Evolutionary conservation across 2,113 vertebrate species (phyloP).

Genomic region (Microcebus ravelobensis): DNA sequence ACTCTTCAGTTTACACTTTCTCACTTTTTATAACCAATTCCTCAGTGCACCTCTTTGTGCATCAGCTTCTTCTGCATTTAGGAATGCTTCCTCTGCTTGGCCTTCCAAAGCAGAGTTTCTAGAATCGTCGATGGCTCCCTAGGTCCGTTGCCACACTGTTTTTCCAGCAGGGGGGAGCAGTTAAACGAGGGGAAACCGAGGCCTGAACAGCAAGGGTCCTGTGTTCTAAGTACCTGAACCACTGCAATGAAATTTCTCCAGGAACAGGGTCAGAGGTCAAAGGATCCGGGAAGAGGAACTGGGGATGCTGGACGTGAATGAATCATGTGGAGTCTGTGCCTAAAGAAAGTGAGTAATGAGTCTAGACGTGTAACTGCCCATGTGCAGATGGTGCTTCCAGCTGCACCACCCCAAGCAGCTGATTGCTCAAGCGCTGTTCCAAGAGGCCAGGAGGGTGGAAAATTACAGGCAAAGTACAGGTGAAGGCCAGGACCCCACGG

Average conservation of each 20-base stretch:
- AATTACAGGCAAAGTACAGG: background rate
- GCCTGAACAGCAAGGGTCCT: background rate
- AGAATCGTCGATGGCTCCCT: background rate
- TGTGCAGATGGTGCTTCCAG: background rate
- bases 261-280: background rate
- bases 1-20: background rate
- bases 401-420: background rate
- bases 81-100: background rate
- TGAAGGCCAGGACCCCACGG: background rate
- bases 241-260: background rate
- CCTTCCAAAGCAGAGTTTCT: background rate
- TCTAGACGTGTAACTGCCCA: background rate
- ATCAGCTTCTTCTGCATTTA: background rate
- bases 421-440: background rate
- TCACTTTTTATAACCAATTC: background rate
- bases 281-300: constrained; percentile 16
- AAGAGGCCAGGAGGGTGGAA: background rate
- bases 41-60: background rate
- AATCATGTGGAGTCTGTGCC: background rate
- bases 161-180: background rate
- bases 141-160: background rate
- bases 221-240: background rate
- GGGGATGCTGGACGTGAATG: background rate
- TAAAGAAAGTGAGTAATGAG: background rate
- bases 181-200: background rate